Evolutionary conservation across 2,888 invertebrate species (phyloP).

Genomic region (Drosophila siamana): DNA sequence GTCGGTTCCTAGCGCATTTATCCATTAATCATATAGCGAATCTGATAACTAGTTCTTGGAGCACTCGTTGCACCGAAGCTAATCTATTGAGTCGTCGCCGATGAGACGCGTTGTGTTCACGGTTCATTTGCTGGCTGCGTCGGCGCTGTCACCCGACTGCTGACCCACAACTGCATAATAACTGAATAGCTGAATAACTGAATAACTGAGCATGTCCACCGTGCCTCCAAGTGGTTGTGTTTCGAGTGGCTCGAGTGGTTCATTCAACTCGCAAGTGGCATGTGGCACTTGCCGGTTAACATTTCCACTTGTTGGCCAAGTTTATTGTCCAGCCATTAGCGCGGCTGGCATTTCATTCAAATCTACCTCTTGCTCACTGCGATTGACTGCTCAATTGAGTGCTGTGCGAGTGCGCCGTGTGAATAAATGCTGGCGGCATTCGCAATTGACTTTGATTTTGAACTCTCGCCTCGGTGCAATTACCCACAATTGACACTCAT

Average conservation of each 20-base stretch:
- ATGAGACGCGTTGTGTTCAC: neutral
- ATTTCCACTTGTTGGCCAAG: conserved; percentile 67
- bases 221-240: conserved; percentile 4
- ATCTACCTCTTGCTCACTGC: conserved; percentile 6
- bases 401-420: conserved; percentile 9
- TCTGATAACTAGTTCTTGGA: neutral
- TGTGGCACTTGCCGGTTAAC: conserved; percentile 23
- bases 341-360: conserved; percentile 29
- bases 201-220: conserved; percentile 28
- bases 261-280: conserved; percentile 54
- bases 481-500: conserved; percentile 37
- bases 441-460: conserved; percentile 42
- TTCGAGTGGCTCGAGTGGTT: conserved; percentile 12
- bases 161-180: conserved; percentile 37
- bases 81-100: neutral
- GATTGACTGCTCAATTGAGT: conserved; percentile 13
- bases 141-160: conserved; percentile 1
- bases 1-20: no score
- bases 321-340: conserved; percentile 62
- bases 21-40: no score
- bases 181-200: conserved; percentile 27
- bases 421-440: neutral
- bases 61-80: neutral
- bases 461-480: conserved; percentile 55
- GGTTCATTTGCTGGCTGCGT: neutral